Evolutionary conservation across 2,113 vertebrate species (phyloP).

Genomic region (Hippocampus abdominalis): DNA sequence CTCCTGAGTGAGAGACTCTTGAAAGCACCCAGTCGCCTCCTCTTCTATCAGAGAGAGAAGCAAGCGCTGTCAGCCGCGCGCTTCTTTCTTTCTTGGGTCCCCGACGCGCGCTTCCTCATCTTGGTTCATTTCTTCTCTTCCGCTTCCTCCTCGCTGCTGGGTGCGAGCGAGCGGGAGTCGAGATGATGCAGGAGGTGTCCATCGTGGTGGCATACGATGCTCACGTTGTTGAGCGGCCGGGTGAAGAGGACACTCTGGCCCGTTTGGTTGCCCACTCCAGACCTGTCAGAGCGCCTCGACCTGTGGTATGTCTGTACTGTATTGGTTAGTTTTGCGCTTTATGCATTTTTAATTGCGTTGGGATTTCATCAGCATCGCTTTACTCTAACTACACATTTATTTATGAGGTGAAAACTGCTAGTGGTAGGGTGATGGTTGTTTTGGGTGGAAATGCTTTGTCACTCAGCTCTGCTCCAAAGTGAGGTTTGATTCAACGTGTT

Average conservation of each 20-base stretch:
- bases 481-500: conserved; percentile 36
- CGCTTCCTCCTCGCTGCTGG: conserved; percentile 14
- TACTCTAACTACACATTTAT: no score
- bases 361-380: no score
- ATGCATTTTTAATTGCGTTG: background rate
- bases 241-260: conserved; percentile 86
- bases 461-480: conserved; percentile 1
- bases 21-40: conserved; percentile 42
- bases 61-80: conserved; percentile 46
- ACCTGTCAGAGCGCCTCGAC: conserved; percentile 82
- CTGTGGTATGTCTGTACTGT: conserved; percentile 80
- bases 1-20: conserved; percentile 51
- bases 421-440: conserved; percentile 25
- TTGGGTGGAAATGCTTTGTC: conserved; percentile 21
- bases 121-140: conserved; percentile 21
- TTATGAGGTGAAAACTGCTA: background rate
- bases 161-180: conserved; percentile 48
- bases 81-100: conserved; percentile 16
- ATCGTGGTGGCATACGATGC: conserved; percentile 93
- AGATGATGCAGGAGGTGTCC: conserved; percentile 98
- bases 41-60: conserved; percentile 44
- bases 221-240: conserved; percentile 87
- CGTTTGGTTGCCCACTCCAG: conserved; percentile 87
- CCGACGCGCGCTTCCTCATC: conserved; percentile 6
- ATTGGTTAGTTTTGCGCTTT: background rate